Percentiles rank a stretch among this genome's conserved stretches.
Conservation (phyloP, 2,888 invertebrate species). For the Nomada ferruginata region DNA sequence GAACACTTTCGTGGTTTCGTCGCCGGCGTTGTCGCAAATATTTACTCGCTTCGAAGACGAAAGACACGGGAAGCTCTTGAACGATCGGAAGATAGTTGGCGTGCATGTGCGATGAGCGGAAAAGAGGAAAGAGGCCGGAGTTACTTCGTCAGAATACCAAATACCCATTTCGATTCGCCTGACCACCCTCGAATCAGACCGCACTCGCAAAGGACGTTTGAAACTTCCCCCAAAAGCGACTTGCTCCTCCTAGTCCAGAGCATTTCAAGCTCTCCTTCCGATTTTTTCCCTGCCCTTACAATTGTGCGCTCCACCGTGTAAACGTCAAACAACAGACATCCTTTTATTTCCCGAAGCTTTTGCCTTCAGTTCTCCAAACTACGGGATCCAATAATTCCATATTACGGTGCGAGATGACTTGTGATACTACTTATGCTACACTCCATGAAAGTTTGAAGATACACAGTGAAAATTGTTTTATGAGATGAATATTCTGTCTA, state of each 20-base stretch:
- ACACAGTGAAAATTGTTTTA: not conserved
- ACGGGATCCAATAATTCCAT: conserved; percentile 5
- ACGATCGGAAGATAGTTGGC: conserved; percentile 77
- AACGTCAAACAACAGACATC: conserved; percentile 29
- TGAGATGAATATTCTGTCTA: not conserved
- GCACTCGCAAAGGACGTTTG: conserved; percentile 70
- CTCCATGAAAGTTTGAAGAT: not conserved
- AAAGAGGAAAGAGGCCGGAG: conserved; percentile 72
- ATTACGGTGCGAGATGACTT: not conserved
- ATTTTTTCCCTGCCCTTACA: conserved; percentile 41
- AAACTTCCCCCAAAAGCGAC: conserved; percentile 59
- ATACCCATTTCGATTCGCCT: conserved; percentile 76
- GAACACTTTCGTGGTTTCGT: conserved; percentile 29
- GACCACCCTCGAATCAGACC: conserved; percentile 76
- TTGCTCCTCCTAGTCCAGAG: conserved; percentile 15
- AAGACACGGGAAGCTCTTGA: conserved; percentile 72
- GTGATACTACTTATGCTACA: not conserved
- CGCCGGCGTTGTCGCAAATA: conserved; percentile 73
- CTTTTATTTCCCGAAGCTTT: not conserved
- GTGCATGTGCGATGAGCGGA: conserved; percentile 75
- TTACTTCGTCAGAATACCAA: conserved; percentile 79
- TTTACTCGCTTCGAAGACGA: conserved; percentile 77
- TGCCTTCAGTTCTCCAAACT: not conserved
- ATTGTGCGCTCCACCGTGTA: conserved; percentile 20
- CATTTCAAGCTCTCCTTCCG: conserved; percentile 21